Evolutionary conservation across 2,797 vertebrate species (phyloP).

Genomic region (Helostoma temminkii): DNA sequence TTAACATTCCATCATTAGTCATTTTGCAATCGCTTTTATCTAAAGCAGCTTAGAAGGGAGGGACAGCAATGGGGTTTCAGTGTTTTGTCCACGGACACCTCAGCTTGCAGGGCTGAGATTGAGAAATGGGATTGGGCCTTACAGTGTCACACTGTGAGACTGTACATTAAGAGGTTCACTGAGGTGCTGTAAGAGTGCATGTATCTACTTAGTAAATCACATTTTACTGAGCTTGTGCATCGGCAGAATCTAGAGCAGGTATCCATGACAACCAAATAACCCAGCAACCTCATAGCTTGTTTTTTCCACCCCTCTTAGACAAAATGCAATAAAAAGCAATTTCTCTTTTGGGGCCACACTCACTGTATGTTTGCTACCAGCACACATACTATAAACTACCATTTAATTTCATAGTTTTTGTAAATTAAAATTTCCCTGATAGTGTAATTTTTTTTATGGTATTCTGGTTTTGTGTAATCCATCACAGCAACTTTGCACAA

Average conservation of each 20-base stretch:
- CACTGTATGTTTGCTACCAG: background rate
- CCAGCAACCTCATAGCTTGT: slow-evolving; percentile 40
- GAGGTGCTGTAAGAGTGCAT: background rate
- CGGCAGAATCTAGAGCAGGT: slow-evolving; percentile 32
- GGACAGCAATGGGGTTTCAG: too few relatives aligned
- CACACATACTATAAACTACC: background rate
- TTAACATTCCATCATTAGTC: too few relatives aligned
- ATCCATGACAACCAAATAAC: slow-evolving; percentile 60
- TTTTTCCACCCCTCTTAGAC: slow-evolving; percentile 17
- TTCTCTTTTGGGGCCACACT: slow-evolving; percentile 7
- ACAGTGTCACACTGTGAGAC: background rate
- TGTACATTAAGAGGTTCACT: background rate
- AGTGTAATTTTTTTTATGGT: slow-evolving; percentile 18
- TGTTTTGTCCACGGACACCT: too few relatives aligned
- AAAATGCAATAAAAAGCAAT: slow-evolving; percentile 16
- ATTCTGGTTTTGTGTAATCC: slow-evolving; percentile 19
- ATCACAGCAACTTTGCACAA: slow-evolving; percentile 9
- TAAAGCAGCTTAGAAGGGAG: too few relatives aligned
- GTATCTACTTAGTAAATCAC: slow-evolving; percentile 23
- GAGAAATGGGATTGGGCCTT: too few relatives aligned
- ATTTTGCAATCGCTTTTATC: too few relatives aligned
- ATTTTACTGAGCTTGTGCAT: slow-evolving; percentile 25
- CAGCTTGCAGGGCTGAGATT: too few relatives aligned
- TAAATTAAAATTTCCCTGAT: background rate
- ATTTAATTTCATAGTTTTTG: background rate